phyloP scores from a whole-genome alignment of 2,113 vertebrate species.

The Strigops habroptila region DNA sequence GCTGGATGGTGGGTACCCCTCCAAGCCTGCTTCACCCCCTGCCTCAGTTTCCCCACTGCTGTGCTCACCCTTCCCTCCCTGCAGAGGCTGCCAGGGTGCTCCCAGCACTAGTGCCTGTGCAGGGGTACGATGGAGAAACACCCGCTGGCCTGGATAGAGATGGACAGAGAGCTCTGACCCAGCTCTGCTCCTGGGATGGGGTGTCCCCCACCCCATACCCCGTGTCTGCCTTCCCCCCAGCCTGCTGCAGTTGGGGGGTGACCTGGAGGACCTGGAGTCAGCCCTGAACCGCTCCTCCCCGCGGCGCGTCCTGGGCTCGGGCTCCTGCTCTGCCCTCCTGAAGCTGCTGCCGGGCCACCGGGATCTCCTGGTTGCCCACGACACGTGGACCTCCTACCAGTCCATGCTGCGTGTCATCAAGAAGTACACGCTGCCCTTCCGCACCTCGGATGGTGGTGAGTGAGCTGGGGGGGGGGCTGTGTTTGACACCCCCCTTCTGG shows the following conservation, averaged over 20 bases:
- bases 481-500: neutral
- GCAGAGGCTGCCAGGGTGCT: neutral
- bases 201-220: neutral
- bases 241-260: slow-evolving; percentile 88
- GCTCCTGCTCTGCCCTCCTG: slow-evolving; percentile 92
- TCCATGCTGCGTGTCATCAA: slow-evolving; percentile 92
- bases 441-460: slow-evolving; percentile 72
- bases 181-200: neutral
- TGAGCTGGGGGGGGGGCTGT: neutral
- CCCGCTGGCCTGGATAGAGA: neutral
- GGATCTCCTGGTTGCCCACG: slow-evolving; percentile 90
- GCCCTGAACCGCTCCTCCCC: slow-evolving; percentile 84
- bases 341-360: slow-evolving; percentile 85
- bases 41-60: neutral
- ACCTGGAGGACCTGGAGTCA: slow-evolving; percentile 89
- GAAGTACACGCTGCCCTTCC: slow-evolving; percentile 88
- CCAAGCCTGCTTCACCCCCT: neutral
- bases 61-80: neutral
- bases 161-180: neutral
- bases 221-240: neutral
- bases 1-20: neutral
- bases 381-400: slow-evolving; percentile 91
- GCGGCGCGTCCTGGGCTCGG: slow-evolving; percentile 75
- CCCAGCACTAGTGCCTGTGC: rapidly evolving
- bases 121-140: neutral